These are phyloP conservation scores for Terrapene triunguis DNA, from an alignment of 2,113 vertebrate genomes.

Conservation along the genomic window DNA sequence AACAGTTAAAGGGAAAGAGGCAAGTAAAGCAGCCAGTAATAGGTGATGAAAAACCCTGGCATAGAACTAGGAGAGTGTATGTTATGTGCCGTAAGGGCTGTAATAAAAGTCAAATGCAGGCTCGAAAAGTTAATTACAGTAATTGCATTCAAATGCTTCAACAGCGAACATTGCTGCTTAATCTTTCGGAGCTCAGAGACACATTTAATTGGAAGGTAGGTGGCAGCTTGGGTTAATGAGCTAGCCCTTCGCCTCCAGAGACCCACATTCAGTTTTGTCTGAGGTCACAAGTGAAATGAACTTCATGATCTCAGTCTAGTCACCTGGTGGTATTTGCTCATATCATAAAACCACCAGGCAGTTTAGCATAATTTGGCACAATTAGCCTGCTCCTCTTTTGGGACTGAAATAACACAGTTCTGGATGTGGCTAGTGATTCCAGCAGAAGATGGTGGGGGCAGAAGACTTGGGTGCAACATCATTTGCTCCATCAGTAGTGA, in stretches of 20 bases:
- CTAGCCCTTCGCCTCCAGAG: not conserved
- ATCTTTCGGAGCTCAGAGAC: not conserved
- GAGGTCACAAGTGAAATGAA: not conserved
- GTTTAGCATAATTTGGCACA: accelerated
- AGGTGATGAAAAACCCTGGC: not conserved
- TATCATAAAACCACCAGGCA: accelerated
- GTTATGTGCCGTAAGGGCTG: not conserved
- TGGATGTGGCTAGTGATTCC: not conserved
- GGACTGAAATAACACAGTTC: accelerated
- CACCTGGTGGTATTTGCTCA: accelerated
- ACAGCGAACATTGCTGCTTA: not conserved
- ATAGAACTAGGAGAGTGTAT: not conserved
- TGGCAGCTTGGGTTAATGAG: not conserved
- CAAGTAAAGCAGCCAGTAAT: accelerated
- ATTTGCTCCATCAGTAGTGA: not conserved
- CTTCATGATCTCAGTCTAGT: not conserved
- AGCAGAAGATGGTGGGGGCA: not conserved
- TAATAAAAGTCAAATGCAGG: not conserved
- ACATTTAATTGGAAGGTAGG: not conserved
- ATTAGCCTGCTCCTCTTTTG: not conserved
- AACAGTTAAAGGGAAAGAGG: not conserved
- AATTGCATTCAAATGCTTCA: not conserved
- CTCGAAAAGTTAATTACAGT: not conserved
- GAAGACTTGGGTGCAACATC: not conserved
- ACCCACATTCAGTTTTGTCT: not conserved